phyloP scores from a whole-genome alignment of 35 echinoderm and acorn worm genomes.

The Strongylocentrotus purpuratus region DNA sequence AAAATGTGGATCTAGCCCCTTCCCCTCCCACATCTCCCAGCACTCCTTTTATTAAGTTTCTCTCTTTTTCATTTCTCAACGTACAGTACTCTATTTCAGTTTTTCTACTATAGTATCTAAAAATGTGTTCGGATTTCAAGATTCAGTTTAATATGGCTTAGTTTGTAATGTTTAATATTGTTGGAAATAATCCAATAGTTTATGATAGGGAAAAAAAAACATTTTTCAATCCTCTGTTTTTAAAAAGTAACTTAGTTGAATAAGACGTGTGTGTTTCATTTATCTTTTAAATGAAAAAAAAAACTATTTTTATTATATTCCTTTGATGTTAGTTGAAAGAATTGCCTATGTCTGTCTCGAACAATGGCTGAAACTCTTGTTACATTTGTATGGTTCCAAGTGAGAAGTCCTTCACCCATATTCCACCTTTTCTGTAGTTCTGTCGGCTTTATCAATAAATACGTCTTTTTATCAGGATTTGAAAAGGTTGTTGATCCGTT shows the following conservation, averaged over 20 bases:
- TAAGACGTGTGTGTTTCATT: too few species aligned
- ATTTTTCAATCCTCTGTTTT: background rate
- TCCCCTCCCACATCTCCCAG: background rate
- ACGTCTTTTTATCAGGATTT: background rate
- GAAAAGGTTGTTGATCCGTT: background rate
- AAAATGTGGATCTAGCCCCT: slow-evolving; percentile 82
- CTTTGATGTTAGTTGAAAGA: too few species aligned
- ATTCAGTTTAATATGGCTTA: background rate
- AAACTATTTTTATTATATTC: too few species aligned
- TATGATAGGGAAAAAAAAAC: background rate
- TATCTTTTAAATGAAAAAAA: too few species aligned
- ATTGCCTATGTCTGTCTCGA: background rate
- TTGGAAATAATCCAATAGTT: background rate
- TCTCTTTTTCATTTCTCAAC: background rate
- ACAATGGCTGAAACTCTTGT: background rate
- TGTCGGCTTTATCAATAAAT: background rate
- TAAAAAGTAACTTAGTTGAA: too few species aligned
- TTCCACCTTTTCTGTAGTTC: background rate
- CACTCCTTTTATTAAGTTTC: background rate
- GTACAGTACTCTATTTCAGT: background rate
- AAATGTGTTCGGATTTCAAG: background rate
- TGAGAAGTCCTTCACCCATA: background rate
- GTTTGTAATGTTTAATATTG: background rate
- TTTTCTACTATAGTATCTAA: background rate
- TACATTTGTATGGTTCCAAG: background rate